phyloP scores from a whole-genome alignment of 2,113 vertebrate species.

The Atractosteus spatula region DNA sequence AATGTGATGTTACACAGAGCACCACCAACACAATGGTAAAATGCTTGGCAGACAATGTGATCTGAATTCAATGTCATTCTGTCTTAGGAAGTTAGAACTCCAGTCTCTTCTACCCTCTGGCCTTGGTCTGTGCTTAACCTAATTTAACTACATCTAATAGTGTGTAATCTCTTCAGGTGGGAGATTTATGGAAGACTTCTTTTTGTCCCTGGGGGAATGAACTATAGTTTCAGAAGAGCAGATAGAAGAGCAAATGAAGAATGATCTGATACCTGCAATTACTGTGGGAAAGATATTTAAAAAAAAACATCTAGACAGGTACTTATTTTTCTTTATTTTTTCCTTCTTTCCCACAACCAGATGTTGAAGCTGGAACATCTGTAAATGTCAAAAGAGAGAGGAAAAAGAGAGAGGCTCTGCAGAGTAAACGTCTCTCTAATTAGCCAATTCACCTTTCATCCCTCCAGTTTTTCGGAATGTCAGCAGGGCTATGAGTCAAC shows the following conservation, averaged over 20 bases:
- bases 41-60: background rate
- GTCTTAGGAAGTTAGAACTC: background rate
- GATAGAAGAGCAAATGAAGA: slow-evolving; percentile 25
- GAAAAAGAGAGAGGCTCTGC: background rate
- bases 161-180: slow-evolving; percentile 43
- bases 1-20: background rate
- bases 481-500: background rate
- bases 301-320: slow-evolving; percentile 1
- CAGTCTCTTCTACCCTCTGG: slow-evolving; percentile 15
- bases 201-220: slow-evolving; percentile 13
- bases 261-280: slow-evolving; percentile 26
- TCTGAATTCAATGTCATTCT: background rate
- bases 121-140: slow-evolving; percentile 39
- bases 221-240: slow-evolving; percentile 24
- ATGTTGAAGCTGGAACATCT: slow-evolving; percentile 20
- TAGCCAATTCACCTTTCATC: background rate
- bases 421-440: slow-evolving; percentile 10
- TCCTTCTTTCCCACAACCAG: slow-evolving; percentile 9
- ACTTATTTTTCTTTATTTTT: slow-evolving; percentile 5
- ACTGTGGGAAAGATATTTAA: slow-evolving; percentile 1
- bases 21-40: background rate
- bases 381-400: slow-evolving; percentile 2
- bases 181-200: slow-evolving; percentile 40
- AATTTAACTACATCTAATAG: slow-evolving; percentile 49
- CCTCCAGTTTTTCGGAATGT: background rate